Conservation (phyloP, 2,888 invertebrate genomes). For the Lycophotia porphyrea region DNA sequence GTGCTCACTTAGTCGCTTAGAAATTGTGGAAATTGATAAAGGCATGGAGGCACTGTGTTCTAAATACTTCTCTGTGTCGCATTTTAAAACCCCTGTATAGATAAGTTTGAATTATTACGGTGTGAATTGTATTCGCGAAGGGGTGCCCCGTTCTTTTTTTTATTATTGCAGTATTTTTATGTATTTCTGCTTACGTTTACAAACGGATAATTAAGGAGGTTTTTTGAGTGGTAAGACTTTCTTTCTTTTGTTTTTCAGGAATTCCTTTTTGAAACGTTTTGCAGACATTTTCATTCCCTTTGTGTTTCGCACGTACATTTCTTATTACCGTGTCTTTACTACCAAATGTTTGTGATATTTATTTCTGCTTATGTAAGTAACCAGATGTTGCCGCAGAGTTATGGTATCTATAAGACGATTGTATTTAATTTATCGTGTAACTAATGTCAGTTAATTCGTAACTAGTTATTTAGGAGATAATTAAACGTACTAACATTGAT, state of each 20-base stretch:
- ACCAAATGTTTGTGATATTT: slow-evolving; percentile 26
- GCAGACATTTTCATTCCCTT: slow-evolving; percentile 35
- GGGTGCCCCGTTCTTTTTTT: slow-evolving; percentile 10
- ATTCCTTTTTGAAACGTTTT: slow-evolving; percentile 39
- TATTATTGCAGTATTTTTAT: slow-evolving; percentile 44
- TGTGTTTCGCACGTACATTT: slow-evolving; percentile 37
- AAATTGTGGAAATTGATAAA: slow-evolving; percentile 62
- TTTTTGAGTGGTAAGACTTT: slow-evolving; percentile 35
- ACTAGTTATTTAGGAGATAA: neutral
- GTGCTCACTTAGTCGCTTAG: slow-evolving; percentile 55
- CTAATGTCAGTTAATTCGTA: neutral
- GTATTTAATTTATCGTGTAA: slow-evolving; percentile 11
- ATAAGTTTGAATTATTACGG: slow-evolving; percentile 55
- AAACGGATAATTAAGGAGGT: slow-evolving; percentile 59
- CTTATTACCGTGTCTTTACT: slow-evolving; percentile 27
- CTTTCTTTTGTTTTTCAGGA: slow-evolving; percentile 33
- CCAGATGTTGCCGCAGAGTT: slow-evolving; percentile 31
- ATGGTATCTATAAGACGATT: slow-evolving; percentile 9
- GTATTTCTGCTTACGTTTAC: slow-evolving; percentile 28
- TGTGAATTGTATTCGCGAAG: slow-evolving; percentile 38
- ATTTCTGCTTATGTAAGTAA: slow-evolving; percentile 17
- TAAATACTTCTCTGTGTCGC: slow-evolving; percentile 58
- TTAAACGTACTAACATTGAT: neutral
- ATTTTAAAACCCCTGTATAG: slow-evolving; percentile 53
- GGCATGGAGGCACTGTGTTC: slow-evolving; percentile 57